Base-by-base conservation (phyloP, 2,797 vertebrate genomes). In the Falco novaeseelandiae region DNA sequence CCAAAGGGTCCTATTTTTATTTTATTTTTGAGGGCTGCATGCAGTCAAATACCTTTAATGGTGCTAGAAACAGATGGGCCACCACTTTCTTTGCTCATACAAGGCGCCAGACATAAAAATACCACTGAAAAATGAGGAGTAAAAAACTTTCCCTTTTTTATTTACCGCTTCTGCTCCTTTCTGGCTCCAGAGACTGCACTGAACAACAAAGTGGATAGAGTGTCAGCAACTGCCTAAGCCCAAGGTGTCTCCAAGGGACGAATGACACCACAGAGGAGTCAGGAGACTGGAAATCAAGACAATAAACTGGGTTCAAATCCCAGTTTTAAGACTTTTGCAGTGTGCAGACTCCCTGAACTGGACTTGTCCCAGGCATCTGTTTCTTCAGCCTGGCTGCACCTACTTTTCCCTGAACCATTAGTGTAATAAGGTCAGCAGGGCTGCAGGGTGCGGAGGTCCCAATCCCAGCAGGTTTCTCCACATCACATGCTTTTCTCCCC, bases 11-110 rank as follows among this genome's bases (percentile, higher is more conserved):
- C 80, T 92, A 87, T 95, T 97, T 97, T 93, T 93, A 94, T 96
- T 96, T 97, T 89, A 91, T 94, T 96, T 94, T 94, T 34, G 96
- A 93, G 89, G 92, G 90, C 93, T 90, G 42, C 96, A 94, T 94
- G 94, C 93, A 55, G 96, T 25, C 93, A 48, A 40, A 69, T 29
- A 83, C 87, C 88, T 96, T 96, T 96, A 94, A 96, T 89, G 90
- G 94, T 71, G 71, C 90, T 81, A 66, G 81, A 96, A 96, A 93
- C 86, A 95, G 95, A 90, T 95, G 87, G 84, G 92, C 81, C 79
- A 59, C 62, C 32, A 3, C 52, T 93, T 90, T 48, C 76, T 85
- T 38, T 34, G 84, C 93, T 91, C 90, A 0, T 74, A 76, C 73
- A 46, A 73, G 82, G 89, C 5, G 9, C 85, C 83, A 4, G 89